phyloP scores from a whole-genome alignment of 2,888 invertebrate species.

The Amiota communis region DNA sequence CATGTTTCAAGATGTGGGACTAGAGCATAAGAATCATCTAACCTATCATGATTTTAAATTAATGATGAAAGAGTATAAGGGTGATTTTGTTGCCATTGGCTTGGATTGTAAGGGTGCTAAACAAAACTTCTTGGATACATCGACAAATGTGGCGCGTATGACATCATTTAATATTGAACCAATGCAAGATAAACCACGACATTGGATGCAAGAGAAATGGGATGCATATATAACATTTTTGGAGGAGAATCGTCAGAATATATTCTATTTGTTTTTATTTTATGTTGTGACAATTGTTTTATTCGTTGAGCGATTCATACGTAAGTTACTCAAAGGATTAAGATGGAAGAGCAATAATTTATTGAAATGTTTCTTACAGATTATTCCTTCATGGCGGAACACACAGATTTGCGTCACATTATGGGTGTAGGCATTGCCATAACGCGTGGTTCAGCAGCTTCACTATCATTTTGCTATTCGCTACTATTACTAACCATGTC shows the following conservation, averaged over 20 bases:
- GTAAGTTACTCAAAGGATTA: constrained; percentile 75
- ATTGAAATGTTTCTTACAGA: constrained; percentile 75
- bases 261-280: constrained; percentile 94
- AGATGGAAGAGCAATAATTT: not conserved
- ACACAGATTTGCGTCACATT: constrained; percentile 93
- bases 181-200: constrained; percentile 80
- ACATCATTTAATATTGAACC: constrained; percentile 94
- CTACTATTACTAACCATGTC: constrained; percentile 94
- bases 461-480: constrained; percentile 95
- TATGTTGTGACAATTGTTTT: constrained; percentile 94
- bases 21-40: constrained; percentile 90
- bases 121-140: constrained; percentile 94
- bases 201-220: constrained; percentile 86
- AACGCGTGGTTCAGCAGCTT: constrained; percentile 94
- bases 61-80: constrained; percentile 97
- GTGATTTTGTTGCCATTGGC: constrained; percentile 95
- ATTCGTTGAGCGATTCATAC: constrained; percentile 96
- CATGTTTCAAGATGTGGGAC: constrained; percentile 93
- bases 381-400: constrained; percentile 97
- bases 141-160: constrained; percentile 95
- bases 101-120: constrained; percentile 96
- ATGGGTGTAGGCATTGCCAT: constrained; percentile 98
- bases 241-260: constrained; percentile 96
- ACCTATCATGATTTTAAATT: constrained; percentile 93
- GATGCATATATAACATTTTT: constrained; percentile 91